Percentiles rank a stretch among this genome's conserved stretches.
Evolutionary conservation across 53 echinoderm and acorn worm species (phyloP).

Genomic region (Arbacia lixula): DNA sequence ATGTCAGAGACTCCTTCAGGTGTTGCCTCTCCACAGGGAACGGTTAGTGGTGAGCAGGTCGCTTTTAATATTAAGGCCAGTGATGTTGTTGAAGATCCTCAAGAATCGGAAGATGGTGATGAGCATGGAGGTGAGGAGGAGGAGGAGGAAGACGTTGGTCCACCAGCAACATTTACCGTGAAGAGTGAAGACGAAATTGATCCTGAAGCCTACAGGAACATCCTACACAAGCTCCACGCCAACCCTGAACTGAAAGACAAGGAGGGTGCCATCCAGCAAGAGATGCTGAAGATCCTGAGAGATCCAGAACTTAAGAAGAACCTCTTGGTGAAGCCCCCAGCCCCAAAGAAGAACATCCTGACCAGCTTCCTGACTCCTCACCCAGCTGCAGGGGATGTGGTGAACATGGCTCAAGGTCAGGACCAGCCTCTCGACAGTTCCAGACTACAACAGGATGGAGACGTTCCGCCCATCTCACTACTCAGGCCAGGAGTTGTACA

Average conservation of each 20-base stretch:
- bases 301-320: conserved; percentile 47
- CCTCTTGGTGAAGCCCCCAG: conserved; percentile 15
- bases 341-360: conserved; percentile 26
- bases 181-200: conserved; percentile 38
- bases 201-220: conserved; percentile 47
- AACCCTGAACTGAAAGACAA: conserved; percentile 35
- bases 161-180: conserved; percentile 13
- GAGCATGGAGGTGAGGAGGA: conserved; percentile 34
- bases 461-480: too few species aligned
- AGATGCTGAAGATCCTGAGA: conserved; percentile 47
- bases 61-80: conserved; percentile 3
- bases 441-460: neutral
- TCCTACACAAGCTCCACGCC: conserved; percentile 38
- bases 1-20: conserved; percentile 2
- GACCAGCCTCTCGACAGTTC: neutral
- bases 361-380: conserved; percentile 4
- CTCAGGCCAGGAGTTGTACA: neutral
- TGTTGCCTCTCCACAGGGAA: neutral
- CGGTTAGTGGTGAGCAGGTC: neutral
- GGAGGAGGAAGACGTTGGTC: conserved; percentile 38
- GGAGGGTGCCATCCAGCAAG: conserved; percentile 48
- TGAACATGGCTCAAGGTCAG: conserved; percentile 17
- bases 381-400: neutral
- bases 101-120: conserved; percentile 43
- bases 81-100: conserved; percentile 30